Evolutionary conservation across 2,797 vertebrate species (phyloP), one percentile per base, ranked within the genome.

Genomic region (Danio albolineatus): DNA sequence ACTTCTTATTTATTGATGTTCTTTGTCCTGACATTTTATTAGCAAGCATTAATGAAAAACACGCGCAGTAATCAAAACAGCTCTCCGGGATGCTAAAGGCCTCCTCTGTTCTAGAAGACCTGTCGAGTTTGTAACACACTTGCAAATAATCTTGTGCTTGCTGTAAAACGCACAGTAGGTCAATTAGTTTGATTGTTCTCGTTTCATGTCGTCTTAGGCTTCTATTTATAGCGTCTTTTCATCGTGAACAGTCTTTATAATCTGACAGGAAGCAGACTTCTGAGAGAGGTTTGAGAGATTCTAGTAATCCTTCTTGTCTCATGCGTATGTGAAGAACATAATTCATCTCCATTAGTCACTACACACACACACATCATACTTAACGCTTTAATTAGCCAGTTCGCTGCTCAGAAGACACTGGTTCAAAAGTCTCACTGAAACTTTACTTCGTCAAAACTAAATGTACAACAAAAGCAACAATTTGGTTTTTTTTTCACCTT

Each of bases 321-420:
- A 46, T 72, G 17, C 57, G n/a, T 38, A 19, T 28, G 28, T 28
- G 28, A 28, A 73, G 41, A 62, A 62, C 53, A 48, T 19, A 67
- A 73, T 61, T 73, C 70, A 65, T 73, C 57, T 64, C 16, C 12
- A 41, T 57, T 73, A 80, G 28, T 17, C n/a, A 62, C 41, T 12
- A 74, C 51, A 82, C 36, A 43, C 69, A 67, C 43, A 43, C 39
- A 39, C 19, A 51, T 64, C 46, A 7, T 48, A 39, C 44, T 67
- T 67, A 17, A 39, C 67, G 65, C 41, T 69, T 85, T 78, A 82
- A 65, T 83, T 82, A 76, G 41, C 19, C 49, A 17, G 21, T 76
- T 73, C n/a, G 41, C 44, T 56, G 10, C 73, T 49, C 28, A 65
- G n/a, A 61, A 48, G 46, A 59, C 19, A 67, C 43, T 51, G 21